A percentile compares a stretch with the other conserved stretches of the same genome.
These are phyloP conservation scores for Scaptomyza graminum DNA, from an alignment of 1,140 invertebrate species.

Conservation along the genomic window DNA sequence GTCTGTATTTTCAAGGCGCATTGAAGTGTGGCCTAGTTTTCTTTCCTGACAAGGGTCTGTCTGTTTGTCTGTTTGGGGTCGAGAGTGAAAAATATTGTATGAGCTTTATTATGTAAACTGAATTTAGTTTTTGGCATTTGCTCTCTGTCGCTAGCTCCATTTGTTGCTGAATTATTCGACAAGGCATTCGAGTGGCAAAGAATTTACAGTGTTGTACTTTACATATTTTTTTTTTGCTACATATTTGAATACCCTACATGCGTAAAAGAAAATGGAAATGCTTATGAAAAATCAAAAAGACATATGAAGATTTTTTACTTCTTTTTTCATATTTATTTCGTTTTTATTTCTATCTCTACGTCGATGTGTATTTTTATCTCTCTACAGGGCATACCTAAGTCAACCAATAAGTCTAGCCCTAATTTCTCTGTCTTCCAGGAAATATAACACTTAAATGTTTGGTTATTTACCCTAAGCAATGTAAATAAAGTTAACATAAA, in stretches of 20 bases:
- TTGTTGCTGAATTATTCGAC: slow-evolving; percentile 51
- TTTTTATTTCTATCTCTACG: too few relatives aligned
- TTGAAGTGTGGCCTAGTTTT: slow-evolving; percentile 75
- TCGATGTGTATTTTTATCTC: too few relatives aligned
- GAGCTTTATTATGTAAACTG: slow-evolving; percentile 79
- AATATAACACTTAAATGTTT: slow-evolving; percentile 1
- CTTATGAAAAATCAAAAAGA: too few relatives aligned
- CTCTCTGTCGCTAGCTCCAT: slow-evolving; percentile 50
- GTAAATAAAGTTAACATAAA: slow-evolving; percentile 11
- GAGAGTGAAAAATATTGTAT: slow-evolving; percentile 76
- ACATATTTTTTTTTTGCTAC: background rate
- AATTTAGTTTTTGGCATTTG: slow-evolving; percentile 78
- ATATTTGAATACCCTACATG: slow-evolving; percentile 16
- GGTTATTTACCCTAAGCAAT: slow-evolving; percentile 5
- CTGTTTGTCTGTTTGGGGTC: slow-evolving; percentile 23
- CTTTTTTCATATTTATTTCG: too few relatives aligned
- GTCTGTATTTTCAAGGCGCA: slow-evolving; percentile 55
- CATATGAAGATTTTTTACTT: too few relatives aligned
- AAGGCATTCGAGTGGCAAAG: slow-evolving; percentile 49
- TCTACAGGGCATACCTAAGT: background rate
- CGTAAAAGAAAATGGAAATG: background rate
- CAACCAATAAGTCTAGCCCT: background rate
- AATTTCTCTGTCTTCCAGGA: background rate
- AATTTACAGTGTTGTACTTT: slow-evolving; percentile 33
- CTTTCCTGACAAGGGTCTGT: background rate